phyloP scores from a whole-genome alignment of 2,797 vertebrate genomes.

The Typhlichthys eigenmanni region DNA sequence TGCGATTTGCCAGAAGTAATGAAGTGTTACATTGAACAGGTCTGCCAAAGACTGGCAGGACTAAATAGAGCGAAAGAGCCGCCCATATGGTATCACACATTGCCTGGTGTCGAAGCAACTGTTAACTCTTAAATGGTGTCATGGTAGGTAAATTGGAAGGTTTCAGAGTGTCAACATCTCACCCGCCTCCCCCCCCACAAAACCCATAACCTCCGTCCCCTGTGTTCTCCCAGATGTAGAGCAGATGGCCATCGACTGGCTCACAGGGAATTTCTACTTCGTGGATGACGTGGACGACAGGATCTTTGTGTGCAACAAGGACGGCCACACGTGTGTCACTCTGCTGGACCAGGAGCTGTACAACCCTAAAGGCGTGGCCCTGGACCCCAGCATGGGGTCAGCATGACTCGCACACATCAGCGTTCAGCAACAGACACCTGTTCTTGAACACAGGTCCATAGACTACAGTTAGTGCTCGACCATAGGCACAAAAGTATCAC shows the following conservation, averaged over 20 bases:
- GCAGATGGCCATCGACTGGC: conserved; percentile 98
- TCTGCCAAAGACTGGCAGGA: too few relatives aligned
- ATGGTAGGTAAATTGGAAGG: too few relatives aligned
- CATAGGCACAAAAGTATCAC: too few relatives aligned
- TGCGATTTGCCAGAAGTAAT: too few relatives aligned
- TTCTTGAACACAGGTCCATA: too few relatives aligned
- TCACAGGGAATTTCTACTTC: conserved; percentile 98
- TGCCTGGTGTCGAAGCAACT: too few relatives aligned
- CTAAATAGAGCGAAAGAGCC: too few relatives aligned
- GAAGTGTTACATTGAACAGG: too few relatives aligned
- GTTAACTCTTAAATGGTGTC: too few relatives aligned
- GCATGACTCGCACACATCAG: conserved; percentile 20
- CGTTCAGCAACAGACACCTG: conserved; percentile 2
- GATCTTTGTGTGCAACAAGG: conserved; percentile 94
- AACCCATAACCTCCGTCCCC: background rate
- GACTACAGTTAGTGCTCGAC: too few relatives aligned
- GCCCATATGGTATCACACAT: too few relatives aligned
- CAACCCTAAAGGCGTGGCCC: conserved; percentile 93
- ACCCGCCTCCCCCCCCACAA: conserved; percentile 7
- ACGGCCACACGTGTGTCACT: conserved; percentile 91
- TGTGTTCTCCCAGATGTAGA: conserved; percentile 84
- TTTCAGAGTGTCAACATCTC: background rate
- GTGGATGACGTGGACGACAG: conserved; percentile 95
- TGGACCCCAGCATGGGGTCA: conserved; percentile 96
- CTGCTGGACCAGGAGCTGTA: conserved; percentile 94